A percentile compares a stretch with the other conserved stretches of the same genome.
phyloP scores from a whole-genome alignment of 1,140 invertebrate species.

The Bicyclus anynana region DNA sequence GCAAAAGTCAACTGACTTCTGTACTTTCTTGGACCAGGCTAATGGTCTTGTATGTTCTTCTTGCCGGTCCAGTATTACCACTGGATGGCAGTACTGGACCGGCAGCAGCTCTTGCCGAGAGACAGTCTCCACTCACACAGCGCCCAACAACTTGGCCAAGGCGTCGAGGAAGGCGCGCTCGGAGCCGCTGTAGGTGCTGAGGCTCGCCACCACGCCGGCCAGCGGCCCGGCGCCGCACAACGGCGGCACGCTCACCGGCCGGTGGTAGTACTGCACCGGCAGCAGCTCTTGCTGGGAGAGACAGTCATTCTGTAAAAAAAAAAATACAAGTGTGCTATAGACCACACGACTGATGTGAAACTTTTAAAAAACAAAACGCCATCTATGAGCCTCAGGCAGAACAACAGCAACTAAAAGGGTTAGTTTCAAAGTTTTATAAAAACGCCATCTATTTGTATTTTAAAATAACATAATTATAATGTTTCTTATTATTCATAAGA shows the following conservation, averaged over 20 bases:
- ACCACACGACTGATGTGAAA: no score
- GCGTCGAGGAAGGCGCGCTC: constrained; percentile 85
- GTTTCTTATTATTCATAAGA: no score
- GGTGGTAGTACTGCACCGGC: constrained; percentile 66
- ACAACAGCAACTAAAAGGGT: no score
- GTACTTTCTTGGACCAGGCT: no score
- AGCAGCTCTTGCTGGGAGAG: constrained; percentile 61
- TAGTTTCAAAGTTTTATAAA: no score
- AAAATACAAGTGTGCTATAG: not conserved
- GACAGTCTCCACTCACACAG: constrained; percentile 78
- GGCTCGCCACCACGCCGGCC: constrained; percentile 83
- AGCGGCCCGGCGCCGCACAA: constrained; percentile 78
- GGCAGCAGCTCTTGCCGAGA: constrained; percentile 60
- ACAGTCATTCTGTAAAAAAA: constrained; percentile 65
- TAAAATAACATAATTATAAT: no score
- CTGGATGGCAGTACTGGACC: constrained; percentile 68
- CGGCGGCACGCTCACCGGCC: constrained; percentile 46
- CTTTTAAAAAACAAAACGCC: no score
- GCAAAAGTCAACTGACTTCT: no score
- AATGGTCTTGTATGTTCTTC: no score
- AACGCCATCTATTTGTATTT: no score
- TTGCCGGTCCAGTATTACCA: no score
- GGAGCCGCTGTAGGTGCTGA: constrained; percentile 84
- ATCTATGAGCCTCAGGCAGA: no score
- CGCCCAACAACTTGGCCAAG: constrained; percentile 84